phyloP scores from a whole-genome alignment of 2,113 vertebrate species.

The Stegostoma tigrinum region DNA sequence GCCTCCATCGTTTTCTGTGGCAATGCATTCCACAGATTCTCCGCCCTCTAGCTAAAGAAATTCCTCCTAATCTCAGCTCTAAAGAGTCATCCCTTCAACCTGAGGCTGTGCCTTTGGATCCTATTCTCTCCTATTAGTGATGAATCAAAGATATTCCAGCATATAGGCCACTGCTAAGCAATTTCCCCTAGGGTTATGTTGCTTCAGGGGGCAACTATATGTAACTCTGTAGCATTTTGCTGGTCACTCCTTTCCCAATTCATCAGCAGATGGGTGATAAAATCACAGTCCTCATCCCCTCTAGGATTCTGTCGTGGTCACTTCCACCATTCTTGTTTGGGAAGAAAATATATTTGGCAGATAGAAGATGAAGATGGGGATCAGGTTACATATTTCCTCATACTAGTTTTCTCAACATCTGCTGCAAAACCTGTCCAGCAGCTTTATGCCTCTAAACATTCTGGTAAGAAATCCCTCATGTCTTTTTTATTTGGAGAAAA shows the following conservation, averaged over 20 bases:
- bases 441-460: background rate
- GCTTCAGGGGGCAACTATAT: too few species aligned
- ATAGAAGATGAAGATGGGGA: background rate
- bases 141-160: too few species aligned
- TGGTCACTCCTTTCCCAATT: background rate
- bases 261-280: background rate
- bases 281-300: background rate
- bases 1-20: too few species aligned
- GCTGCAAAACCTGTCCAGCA: background rate
- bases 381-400: background rate
- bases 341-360: background rate
- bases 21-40: too few species aligned
- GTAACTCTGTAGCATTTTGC: too few species aligned
- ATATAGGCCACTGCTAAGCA: background rate
- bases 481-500: background rate
- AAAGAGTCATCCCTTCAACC: too few species aligned
- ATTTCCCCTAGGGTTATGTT: background rate
- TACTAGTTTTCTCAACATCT: background rate
- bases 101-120: too few species aligned
- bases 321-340: background rate
- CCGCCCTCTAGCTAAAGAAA: too few species aligned
- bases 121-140: too few species aligned
- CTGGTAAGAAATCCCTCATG: background rate
- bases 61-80: too few species aligned
- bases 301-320: background rate